Conservation (phyloP, 2,113 vertebrate species). For the Apistogramma diplotaenia region DNA sequence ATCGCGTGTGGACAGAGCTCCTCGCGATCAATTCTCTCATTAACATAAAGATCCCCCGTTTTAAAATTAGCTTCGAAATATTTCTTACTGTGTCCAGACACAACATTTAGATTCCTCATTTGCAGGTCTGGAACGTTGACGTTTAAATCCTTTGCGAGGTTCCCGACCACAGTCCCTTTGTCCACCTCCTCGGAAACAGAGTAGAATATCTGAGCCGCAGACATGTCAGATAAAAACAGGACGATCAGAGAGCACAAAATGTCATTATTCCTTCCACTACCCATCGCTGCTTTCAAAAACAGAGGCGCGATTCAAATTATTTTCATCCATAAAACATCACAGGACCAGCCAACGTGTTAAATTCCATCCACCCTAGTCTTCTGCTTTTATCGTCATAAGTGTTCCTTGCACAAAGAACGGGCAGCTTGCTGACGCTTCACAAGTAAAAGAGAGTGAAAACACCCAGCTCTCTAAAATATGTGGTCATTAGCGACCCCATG, state of each 20-base stretch:
- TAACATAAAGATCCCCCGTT: constrained; percentile 70
- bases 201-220: constrained; percentile 56
- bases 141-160: constrained; percentile 74
- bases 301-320: not conserved
- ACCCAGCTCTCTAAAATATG: not conserved
- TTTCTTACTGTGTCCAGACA: constrained; percentile 67
- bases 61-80: constrained; percentile 49
- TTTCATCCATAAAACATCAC: constrained; percentile 8
- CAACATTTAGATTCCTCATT: constrained; percentile 70
- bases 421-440: not conserved
- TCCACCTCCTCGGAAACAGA: constrained; percentile 73
- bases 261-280: not conserved
- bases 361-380: not conserved
- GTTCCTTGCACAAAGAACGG: constrained; percentile 34
- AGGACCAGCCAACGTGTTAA: not conserved
- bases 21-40: constrained; percentile 81
- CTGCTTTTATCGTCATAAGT: not conserved
- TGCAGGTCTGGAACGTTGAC: constrained; percentile 64
- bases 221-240: constrained; percentile 20
- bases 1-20: constrained; percentile 68
- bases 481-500: constrained; percentile 54
- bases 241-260: not conserved
- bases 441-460: constrained; percentile 17
- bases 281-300: constrained; percentile 33
- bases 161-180: constrained; percentile 71